Evolutionary conservation across 2,113 vertebrate species (phyloP).

Genomic region (Capra hircus): DNA sequence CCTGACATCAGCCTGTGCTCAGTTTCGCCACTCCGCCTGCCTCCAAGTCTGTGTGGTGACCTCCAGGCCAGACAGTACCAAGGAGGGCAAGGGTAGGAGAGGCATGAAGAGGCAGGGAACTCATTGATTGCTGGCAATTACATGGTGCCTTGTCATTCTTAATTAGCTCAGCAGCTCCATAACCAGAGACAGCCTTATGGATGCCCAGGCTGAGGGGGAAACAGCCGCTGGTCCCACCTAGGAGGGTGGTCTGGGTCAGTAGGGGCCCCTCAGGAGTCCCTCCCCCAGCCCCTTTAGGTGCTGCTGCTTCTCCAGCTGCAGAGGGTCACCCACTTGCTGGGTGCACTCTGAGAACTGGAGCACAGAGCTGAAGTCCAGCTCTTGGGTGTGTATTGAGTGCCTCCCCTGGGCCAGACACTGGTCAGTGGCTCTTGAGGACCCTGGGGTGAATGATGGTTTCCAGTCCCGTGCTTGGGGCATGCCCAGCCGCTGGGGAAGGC

Average conservation of each 20-base stretch:
- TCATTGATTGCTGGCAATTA: background rate
- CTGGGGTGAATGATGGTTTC: background rate
- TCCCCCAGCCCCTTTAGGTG: background rate
- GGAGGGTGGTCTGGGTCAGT: background rate
- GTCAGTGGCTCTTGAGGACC: background rate
- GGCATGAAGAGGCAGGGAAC: slow-evolving; percentile 8
- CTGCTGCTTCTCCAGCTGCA: background rate
- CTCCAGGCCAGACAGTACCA: background rate
- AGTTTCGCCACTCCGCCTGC: fast-evolving
- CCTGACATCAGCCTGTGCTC: background rate
- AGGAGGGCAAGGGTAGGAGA: background rate
- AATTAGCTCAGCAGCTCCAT: slow-evolving; percentile 24
- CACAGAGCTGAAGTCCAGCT: background rate
- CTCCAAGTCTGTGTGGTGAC: background rate
- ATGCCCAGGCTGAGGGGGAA: background rate
- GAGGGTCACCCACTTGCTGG: background rate
- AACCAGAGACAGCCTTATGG: background rate
- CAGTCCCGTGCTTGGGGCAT: background rate
- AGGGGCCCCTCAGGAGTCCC: background rate
- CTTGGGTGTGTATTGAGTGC: background rate
- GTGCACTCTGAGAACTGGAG: background rate
- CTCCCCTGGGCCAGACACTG: background rate
- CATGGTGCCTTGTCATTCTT: slow-evolving; percentile 32
- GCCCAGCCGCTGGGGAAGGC: background rate
- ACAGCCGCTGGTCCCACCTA: background rate